Evolutionary conservation across 2,113 vertebrate species (phyloP).

Genomic region (Hiodon tergisus): DNA sequence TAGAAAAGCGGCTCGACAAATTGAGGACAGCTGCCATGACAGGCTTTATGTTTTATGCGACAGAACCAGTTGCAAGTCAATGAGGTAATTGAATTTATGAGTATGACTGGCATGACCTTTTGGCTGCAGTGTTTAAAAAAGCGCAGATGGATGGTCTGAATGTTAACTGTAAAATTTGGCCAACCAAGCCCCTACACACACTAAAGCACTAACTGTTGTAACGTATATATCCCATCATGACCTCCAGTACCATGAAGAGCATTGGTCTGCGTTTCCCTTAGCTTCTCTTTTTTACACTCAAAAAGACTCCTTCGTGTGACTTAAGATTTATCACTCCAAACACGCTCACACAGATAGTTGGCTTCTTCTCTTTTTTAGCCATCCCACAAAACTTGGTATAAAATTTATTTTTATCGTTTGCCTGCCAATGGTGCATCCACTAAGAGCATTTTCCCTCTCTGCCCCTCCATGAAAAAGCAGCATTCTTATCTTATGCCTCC

Average conservation of each 20-base stretch:
- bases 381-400: background rate
- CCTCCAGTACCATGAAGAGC: too few relatives aligned
- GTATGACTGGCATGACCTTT: conserved; percentile 28
- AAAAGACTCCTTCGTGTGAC: background rate
- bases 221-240: conserved; percentile 5
- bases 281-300: too few relatives aligned
- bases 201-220: conserved; percentile 43
- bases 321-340: conserved; percentile 22
- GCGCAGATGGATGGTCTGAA: conserved; percentile 39
- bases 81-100: conserved; percentile 44
- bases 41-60: background rate
- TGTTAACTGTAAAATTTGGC: conserved; percentile 35
- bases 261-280: too few relatives aligned
- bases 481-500: background rate
- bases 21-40: conserved; percentile 43
- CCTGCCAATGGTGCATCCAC: background rate
- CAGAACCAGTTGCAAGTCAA: background rate
- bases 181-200: conserved; percentile 35
- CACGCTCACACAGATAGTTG: conserved; percentile 13
- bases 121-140: background rate
- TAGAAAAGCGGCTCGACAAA: conserved; percentile 36
- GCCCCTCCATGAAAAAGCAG: background rate
- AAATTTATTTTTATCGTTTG: background rate
- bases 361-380: background rate
- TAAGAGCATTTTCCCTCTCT: too few relatives aligned